Conservation (phyloP, 2,888 invertebrate genomes). For the Apotomis betuletana region DNA sequence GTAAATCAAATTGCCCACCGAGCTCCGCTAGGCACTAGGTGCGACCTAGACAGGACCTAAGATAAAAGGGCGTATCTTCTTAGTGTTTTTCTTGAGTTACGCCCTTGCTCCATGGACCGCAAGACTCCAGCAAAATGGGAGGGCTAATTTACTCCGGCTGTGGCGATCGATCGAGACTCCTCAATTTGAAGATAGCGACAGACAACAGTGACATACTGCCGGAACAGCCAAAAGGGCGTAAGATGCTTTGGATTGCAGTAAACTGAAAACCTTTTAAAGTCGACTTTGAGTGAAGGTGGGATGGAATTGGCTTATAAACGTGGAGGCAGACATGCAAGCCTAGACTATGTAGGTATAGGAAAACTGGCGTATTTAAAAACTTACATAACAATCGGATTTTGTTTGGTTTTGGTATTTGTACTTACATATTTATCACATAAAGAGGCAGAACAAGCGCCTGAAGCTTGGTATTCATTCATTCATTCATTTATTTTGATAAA, state of each 20-base stretch:
- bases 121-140: conserved; percentile 27
- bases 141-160: conserved; percentile 29
- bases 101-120: conserved; percentile 1
- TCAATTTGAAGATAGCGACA: conserved; percentile 32
- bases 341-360: too few relatives aligned
- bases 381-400: too few relatives aligned
- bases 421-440: too few relatives aligned
- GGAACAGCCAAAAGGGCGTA: conserved; percentile 9
- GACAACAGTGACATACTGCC: conserved; percentile 27
- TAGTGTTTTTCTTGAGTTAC: background rate
- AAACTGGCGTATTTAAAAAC: too few relatives aligned
- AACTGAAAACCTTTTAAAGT: background rate
- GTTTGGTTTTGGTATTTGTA: too few relatives aligned
- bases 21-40: conserved; percentile 45
- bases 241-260: background rate
- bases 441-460: too few relatives aligned
- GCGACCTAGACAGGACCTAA: conserved; percentile 7
- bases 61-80: conserved; percentile 4
- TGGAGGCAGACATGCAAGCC: too few relatives aligned
- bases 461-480: too few relatives aligned
- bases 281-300: background rate
- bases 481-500: too few relatives aligned
- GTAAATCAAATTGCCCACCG: conserved; percentile 54
- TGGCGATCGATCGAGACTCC: conserved; percentile 31
- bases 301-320: background rate